Evolutionary conservation across 2,888 invertebrate species (phyloP).

Genomic region (Elysia crispata): DNA sequence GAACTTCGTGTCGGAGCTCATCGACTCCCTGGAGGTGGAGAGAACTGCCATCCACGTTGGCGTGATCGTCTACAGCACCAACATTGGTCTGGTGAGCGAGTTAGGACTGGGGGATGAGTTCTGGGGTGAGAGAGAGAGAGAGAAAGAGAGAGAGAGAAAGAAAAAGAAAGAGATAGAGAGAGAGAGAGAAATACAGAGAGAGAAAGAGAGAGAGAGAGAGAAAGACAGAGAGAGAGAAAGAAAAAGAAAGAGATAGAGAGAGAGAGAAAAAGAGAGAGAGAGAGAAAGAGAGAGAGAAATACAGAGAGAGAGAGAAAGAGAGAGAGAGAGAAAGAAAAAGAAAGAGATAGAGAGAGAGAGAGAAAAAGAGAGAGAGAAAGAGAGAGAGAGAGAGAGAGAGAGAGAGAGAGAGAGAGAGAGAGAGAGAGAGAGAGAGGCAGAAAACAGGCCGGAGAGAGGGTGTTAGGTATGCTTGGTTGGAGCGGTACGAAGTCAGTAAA

Average conservation of each 20-base stretch:
- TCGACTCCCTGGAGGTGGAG: constrained; percentile 65
- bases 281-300: not conserved
- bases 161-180: too few species aligned
- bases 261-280: constrained; percentile 9
- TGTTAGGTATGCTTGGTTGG: not conserved
- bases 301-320: not conserved
- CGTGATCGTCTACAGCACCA: constrained; percentile 65
- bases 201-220: not conserved
- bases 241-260: too few species aligned
- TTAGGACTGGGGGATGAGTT: not conserved
- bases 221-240: not conserved
- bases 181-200: too few species aligned
- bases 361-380: constrained; percentile 10
- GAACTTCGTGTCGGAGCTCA: constrained; percentile 64
- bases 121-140: not conserved
- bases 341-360: too few species aligned
- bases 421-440: constrained; percentile 1
- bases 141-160: constrained; percentile 9
- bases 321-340: not conserved
- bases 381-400: constrained; percentile 14
- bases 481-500: not conserved
- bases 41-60: constrained; percentile 65
- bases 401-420: constrained; percentile 14
- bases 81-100: constrained; percentile 60
- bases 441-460: not conserved